A percentile compares a stretch with the other conserved stretches of the same genome.
phyloP scores from a whole-genome alignment of 23 tunicate genomes.

The Phallusia fumigata region DNA sequence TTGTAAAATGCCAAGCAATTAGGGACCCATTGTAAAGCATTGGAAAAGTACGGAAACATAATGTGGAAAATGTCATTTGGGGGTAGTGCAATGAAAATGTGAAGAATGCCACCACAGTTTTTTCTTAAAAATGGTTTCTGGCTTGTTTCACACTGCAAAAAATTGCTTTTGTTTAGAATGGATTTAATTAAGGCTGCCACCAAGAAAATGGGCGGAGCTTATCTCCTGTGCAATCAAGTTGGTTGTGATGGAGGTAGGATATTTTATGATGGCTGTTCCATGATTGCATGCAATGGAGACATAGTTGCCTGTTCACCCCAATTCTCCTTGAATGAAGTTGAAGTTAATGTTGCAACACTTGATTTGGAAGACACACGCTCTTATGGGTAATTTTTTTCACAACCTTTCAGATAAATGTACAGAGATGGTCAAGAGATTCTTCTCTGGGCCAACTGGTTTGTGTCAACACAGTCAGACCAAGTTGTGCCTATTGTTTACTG shows the following conservation, averaged over 20 bases:
- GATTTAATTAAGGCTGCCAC: conserved; percentile 45
- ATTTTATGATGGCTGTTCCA: conserved; percentile 82
- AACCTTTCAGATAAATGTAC: no score
- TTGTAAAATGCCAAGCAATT: no score
- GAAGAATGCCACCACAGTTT: background rate
- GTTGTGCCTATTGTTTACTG: background rate
- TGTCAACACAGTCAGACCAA: background rate
- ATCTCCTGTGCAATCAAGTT: conserved; percentile 59
- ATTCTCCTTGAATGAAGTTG: conserved; percentile 64
- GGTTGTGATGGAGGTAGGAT: conserved; percentile 92
- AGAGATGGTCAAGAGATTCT: no score
- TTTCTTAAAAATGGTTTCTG: background rate
- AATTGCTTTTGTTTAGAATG: background rate
- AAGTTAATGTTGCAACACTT: conserved; percentile 62
- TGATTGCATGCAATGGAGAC: conserved; percentile 70
- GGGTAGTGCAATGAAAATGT: no score
- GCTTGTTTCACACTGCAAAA: background rate
- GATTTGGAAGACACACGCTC: conserved; percentile 73
- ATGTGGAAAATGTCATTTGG: no score
- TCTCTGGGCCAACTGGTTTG: background rate
- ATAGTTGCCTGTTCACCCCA: conserved; percentile 59
- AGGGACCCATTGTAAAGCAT: no score
- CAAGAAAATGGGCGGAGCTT: conserved; percentile 69
- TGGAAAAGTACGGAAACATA: no score
- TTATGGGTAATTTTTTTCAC: conserved; percentile 30